A percentile compares a stretch with the other conserved stretches of the same genome.
Conservation (phyloP, 2,113 vertebrate genomes). For the Corvus moneduloides region DNA sequence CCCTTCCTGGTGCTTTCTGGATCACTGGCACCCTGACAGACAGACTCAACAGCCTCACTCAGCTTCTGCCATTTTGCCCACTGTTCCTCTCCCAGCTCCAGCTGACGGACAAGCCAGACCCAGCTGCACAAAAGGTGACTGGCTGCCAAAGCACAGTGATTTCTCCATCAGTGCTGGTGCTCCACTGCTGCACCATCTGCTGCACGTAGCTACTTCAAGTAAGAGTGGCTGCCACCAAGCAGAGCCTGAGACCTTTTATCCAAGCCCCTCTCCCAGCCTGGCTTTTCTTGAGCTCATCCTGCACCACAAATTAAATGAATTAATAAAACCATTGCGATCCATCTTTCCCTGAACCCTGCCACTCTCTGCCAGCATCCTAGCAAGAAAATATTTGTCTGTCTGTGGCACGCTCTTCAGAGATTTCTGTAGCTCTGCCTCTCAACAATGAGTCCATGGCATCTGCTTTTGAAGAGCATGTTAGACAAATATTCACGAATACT, state of each 20-base stretch:
- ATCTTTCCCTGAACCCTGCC: background rate
- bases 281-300: background rate
- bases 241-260: background rate
- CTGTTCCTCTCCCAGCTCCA: background rate
- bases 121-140: background rate
- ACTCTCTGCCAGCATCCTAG: background rate
- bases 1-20: background rate
- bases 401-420: background rate
- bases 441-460: rapidly evolving
- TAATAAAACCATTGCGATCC: background rate
- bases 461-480: background rate
- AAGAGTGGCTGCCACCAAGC: background rate
- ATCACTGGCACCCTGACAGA: background rate
- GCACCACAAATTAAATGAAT: background rate
- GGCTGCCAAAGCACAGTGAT: background rate
- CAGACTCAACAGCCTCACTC: background rate
- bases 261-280: background rate
- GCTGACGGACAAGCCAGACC: background rate
- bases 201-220: background rate
- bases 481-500: background rate
- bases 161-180: background rate
- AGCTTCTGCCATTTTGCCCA: background rate
- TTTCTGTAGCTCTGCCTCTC: background rate
- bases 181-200: background rate
- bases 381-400: background rate